Evolutionary conservation across 2,888 invertebrate species (phyloP).

Genomic region (Bellardia bayeri): DNA sequence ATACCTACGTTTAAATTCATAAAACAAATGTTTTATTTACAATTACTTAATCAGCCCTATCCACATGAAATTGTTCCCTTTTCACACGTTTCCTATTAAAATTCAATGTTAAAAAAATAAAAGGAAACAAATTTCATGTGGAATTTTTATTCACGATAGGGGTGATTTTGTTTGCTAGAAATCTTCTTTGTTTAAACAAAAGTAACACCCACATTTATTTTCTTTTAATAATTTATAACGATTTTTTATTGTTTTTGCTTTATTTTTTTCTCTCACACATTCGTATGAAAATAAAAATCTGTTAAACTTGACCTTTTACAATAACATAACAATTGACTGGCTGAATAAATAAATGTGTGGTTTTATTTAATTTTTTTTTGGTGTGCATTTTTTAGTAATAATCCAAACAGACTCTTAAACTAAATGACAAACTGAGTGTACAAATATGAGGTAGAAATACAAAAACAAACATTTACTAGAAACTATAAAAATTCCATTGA

Average conservation of each 20-base stretch:
- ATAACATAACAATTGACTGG: slow-evolving; percentile 63
- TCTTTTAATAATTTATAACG: not conserved
- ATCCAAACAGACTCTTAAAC: not conserved
- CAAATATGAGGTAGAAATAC: not conserved
- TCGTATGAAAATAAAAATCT: slow-evolving; percentile 26
- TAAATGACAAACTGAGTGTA: not conserved
- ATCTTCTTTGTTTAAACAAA: not conserved
- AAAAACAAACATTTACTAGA: slow-evolving; percentile 6
- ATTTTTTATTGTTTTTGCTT: not conserved
- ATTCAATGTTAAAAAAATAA: too few relatives aligned
- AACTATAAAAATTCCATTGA: not conserved
- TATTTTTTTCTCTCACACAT: not conserved
- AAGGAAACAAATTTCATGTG: too few relatives aligned
- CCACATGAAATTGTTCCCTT: too few relatives aligned
- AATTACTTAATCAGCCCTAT: too few relatives aligned
- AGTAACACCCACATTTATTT: slow-evolving; percentile 4
- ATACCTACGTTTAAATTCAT: too few relatives aligned
- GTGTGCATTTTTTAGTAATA: not conserved
- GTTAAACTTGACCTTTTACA: slow-evolving; percentile 69
- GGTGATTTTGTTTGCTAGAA: too few relatives aligned
- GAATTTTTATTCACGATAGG: too few relatives aligned
- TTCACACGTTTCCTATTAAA: too few relatives aligned
- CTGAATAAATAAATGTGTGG: slow-evolving; percentile 9
- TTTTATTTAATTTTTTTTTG: slow-evolving; percentile 15
- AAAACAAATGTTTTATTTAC: too few relatives aligned